These are phyloP conservation scores for Andrena minutula DNA, from an alignment of 2,888 invertebrate species.

Conservation along the genomic window DNA sequence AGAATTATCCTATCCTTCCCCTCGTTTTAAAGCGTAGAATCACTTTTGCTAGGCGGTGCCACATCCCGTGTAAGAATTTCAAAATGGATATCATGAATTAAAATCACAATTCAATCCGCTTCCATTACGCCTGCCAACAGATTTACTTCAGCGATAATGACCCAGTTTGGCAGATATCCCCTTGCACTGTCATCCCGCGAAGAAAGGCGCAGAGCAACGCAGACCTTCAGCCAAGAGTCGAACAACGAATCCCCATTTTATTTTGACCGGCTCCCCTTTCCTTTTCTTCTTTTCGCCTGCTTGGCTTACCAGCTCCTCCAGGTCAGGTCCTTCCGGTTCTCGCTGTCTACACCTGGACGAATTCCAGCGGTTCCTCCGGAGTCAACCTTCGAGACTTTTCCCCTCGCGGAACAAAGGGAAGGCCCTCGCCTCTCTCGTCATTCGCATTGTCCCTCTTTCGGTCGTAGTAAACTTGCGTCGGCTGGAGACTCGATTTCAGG, in stretches of 20 bases:
- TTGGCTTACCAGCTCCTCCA: conserved; percentile 56
- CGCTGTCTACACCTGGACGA: conserved; percentile 62
- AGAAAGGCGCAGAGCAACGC: not conserved
- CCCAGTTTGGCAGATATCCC: conserved; percentile 6
- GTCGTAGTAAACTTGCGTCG: conserved; percentile 3
- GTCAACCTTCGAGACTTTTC: conserved; percentile 70
- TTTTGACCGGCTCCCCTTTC: conserved; percentile 22
- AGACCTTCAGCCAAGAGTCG: conserved; percentile 13
- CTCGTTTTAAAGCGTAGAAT: too few species aligned
- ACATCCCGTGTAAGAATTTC: too few species aligned
- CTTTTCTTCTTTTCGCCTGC: conserved; percentile 35
- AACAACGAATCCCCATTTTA: conserved; percentile 49
- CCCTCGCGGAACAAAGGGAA: conserved; percentile 60
- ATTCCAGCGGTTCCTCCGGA: conserved; percentile 41
- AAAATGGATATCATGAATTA: too few species aligned
- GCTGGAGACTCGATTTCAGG: not conserved
- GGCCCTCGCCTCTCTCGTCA: conserved; percentile 16
- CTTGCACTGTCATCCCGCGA: not conserved
- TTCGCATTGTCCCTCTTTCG: conserved; percentile 48
- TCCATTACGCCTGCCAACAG: not conserved
- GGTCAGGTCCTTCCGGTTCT: conserved; percentile 72
- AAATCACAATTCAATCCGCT: not conserved
- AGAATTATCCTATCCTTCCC: too few species aligned
- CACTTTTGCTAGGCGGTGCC: too few species aligned
- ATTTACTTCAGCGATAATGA: not conserved